Conservation (phyloP, 1,140 invertebrate species). For the Arion vulgaris region DNA sequence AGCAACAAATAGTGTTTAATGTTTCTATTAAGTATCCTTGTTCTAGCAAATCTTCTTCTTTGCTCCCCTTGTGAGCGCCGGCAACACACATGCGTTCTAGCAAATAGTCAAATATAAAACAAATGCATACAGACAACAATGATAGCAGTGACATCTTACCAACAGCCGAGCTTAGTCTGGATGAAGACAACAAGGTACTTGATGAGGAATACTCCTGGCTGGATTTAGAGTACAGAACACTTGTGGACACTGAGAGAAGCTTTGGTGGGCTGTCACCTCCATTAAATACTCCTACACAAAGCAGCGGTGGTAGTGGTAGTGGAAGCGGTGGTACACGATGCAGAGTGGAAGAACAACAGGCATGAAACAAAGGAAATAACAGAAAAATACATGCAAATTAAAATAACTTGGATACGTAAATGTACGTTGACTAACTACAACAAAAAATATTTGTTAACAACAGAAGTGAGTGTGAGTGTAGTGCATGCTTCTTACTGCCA, state of each 20-base stretch:
- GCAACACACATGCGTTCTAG: too few species aligned
- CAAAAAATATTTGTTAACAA: too few species aligned
- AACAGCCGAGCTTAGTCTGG: slow-evolving; percentile 45
- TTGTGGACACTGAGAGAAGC: slow-evolving; percentile 65
- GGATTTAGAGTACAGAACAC: slow-evolving; percentile 66
- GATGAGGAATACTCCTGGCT: slow-evolving; percentile 60
- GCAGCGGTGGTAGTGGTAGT: neutral
- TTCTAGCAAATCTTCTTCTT: too few species aligned
- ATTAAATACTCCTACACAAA: slow-evolving; percentile 50
- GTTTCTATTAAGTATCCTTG: too few species aligned
- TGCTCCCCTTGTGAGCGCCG: too few species aligned
- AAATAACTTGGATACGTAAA: neutral
- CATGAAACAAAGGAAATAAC: slow-evolving; percentile 42
- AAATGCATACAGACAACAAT: too few species aligned
- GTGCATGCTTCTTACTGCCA: neutral
- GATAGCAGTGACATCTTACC: neutral
- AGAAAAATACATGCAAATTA: slow-evolving; percentile 42
- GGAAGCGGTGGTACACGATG: neutral
- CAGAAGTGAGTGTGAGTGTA: neutral
- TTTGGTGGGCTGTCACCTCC: slow-evolving; percentile 49
- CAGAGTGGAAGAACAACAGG: slow-evolving; percentile 26
- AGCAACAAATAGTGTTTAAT: too few species aligned
- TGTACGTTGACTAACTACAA: too few species aligned
- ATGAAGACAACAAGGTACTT: slow-evolving; percentile 44
- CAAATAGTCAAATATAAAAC: too few species aligned